phyloP scores from a whole-genome alignment of 2,797 vertebrate species.

The Denticeps clupeoides region DNA sequence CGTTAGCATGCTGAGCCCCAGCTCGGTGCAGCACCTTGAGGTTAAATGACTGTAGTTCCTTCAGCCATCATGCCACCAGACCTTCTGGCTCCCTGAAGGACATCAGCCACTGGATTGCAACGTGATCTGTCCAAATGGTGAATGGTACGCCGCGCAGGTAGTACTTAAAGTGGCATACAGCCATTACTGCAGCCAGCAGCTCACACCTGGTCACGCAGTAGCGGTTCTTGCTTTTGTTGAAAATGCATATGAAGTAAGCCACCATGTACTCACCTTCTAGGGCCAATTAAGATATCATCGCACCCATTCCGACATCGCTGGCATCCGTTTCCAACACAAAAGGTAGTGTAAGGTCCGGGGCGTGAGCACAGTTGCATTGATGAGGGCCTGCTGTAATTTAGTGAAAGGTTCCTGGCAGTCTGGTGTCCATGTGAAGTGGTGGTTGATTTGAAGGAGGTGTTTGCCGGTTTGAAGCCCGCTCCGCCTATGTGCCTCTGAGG shows the following conservation, averaged over 20 bases:
- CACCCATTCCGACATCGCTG: neutral
- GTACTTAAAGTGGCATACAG: conserved; percentile 6
- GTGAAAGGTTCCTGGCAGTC: conserved; percentile 8
- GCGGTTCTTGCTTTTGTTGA: conserved; percentile 9
- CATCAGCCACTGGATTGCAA: conserved; percentile 19
- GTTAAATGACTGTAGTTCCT: conserved; percentile 1
- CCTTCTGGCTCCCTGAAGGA: conserved; percentile 14
- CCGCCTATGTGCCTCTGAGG: no score
- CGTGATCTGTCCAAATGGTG: conserved; percentile 16
- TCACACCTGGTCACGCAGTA: conserved; percentile 7
- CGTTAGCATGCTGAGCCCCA: conserved; percentile 1
- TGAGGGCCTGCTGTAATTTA: neutral
- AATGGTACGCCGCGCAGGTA: conserved; percentile 15
- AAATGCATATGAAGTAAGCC: conserved; percentile 12
- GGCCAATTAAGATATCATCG: neutral
- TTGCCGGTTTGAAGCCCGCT: no score
- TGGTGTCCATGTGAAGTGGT: conserved; percentile 4
- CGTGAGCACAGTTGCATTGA: neutral
- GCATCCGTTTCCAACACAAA: conserved; percentile 15
- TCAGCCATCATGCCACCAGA: neutral
- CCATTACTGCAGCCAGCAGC: conserved; percentile 4
- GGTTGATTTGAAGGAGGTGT: no score
- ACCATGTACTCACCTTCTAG: conserved; percentile 8
- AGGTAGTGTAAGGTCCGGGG: neutral
- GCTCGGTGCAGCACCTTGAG: conserved; percentile 1